These are phyloP conservation scores for Belonocnema kinseyi DNA, from an alignment of 1,140 invertebrate species.

Conservation along the genomic window DNA sequence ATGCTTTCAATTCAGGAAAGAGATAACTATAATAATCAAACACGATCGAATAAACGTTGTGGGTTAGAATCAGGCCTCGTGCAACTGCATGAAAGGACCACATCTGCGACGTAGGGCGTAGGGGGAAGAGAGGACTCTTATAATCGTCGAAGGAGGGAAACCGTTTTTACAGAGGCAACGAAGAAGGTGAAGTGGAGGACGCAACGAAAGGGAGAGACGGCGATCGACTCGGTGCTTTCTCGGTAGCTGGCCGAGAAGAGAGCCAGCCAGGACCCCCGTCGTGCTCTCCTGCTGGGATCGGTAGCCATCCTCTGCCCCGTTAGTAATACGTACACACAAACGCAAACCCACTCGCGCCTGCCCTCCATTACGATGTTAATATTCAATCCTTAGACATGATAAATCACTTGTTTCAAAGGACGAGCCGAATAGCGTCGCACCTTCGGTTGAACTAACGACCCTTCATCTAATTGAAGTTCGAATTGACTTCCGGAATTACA, in stretches of 20 bases:
- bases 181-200: background rate
- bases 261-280: slow-evolving; percentile 67
- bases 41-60: background rate
- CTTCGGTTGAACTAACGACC: no score
- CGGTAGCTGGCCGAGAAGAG: slow-evolving; percentile 65
- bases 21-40: background rate
- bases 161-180: no score
- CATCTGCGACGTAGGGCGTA: no score
- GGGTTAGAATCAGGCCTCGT: no score
- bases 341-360: slow-evolving; percentile 43
- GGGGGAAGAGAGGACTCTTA: no score
- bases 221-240: slow-evolving; percentile 53
- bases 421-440: no score
- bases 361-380: slow-evolving; percentile 66
- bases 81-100: no score
- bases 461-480: no score
- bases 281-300: slow-evolving; percentile 74
- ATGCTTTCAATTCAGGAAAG: background rate
- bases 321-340: slow-evolving; percentile 66
- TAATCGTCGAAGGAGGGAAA: no score
- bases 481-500: no score
- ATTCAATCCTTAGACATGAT: slow-evolving; percentile 58
- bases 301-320: slow-evolving; percentile 75
- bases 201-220: background rate
- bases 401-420: slow-evolving; percentile 48